These are phyloP conservation scores for Hemicordylus capensis DNA, from an alignment of 2,113 vertebrate genomes.

Conservation along the genomic window DNA sequence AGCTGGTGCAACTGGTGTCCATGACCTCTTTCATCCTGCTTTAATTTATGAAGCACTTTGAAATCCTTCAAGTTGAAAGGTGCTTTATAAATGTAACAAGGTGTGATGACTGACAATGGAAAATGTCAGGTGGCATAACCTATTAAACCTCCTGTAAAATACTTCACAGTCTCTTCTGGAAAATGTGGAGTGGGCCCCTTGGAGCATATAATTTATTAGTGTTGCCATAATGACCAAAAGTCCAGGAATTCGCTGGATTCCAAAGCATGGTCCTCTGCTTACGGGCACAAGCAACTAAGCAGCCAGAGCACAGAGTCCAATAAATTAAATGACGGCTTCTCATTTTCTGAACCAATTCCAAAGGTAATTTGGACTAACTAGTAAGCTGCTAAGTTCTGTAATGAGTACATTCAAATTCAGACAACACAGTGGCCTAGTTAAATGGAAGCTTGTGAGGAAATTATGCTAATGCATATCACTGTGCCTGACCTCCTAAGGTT, in stretches of 20 bases:
- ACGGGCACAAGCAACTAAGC: not conserved
- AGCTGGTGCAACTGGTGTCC: not conserved
- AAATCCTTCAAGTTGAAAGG: not conserved
- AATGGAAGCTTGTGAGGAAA: not conserved
- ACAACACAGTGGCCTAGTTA: not conserved
- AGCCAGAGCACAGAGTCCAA: not conserved
- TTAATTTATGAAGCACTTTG: not conserved
- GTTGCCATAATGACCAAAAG: not conserved
- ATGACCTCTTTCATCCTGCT: slow-evolving; percentile 20
- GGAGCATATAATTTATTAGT: slow-evolving; percentile 14
- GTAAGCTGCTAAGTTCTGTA: not conserved
- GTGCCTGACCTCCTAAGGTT: not conserved
- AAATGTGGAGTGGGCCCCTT: slow-evolving; percentile 15
- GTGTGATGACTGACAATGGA: slow-evolving; percentile 6
- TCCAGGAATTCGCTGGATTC: not conserved
- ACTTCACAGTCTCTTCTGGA: not conserved
- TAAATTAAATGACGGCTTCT: not conserved
- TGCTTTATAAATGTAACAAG: slow-evolving; percentile 9
- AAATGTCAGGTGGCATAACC: not conserved
- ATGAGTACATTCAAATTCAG: not conserved
- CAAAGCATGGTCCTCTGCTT: not conserved
- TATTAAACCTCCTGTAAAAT: slow-evolving; percentile 26
- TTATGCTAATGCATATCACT: not conserved
- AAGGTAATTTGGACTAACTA: not conserved
- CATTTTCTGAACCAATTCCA: not conserved